These are phyloP conservation scores for Smittia sp. DNA, from an alignment of 2,888 invertebrate genomes.

Conservation along the genomic window DNA sequence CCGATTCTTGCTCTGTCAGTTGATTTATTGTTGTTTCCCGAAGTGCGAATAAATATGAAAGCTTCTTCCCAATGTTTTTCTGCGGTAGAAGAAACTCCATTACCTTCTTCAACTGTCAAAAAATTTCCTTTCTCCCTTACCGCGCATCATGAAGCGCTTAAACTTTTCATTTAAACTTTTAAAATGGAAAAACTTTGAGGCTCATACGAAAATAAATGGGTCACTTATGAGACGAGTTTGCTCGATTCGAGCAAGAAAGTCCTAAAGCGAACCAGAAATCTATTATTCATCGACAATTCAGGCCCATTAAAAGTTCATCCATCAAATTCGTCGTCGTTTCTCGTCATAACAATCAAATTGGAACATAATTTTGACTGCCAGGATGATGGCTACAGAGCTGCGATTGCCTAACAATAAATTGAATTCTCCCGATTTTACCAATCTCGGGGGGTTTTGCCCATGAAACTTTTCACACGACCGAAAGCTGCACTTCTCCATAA, in stretches of 20 bases:
- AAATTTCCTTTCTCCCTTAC: neutral
- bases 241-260: neutral
- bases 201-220: neutral
- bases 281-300: no score
- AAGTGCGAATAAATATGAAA: conserved; percentile 33
- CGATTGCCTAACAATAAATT: no score
- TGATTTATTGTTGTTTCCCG: conserved; percentile 43
- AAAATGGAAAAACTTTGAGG: no score
- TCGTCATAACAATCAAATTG: neutral
- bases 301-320: neutral
- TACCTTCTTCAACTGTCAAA: conserved; percentile 3
- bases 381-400: no score
- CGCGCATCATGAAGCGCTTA: no score
- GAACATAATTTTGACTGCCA: no score
- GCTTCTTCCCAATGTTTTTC: neutral
- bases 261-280: no score
- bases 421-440: no score
- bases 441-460: no score
- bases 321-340: neutral
- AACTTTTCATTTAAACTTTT: no score
- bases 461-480: no score
- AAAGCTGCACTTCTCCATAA: no score
- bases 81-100: neutral
- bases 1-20: conserved; percentile 36
- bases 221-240: neutral